Conservation (phyloP, 2,113 vertebrate genomes). For the Indicator maculatus region DNA sequence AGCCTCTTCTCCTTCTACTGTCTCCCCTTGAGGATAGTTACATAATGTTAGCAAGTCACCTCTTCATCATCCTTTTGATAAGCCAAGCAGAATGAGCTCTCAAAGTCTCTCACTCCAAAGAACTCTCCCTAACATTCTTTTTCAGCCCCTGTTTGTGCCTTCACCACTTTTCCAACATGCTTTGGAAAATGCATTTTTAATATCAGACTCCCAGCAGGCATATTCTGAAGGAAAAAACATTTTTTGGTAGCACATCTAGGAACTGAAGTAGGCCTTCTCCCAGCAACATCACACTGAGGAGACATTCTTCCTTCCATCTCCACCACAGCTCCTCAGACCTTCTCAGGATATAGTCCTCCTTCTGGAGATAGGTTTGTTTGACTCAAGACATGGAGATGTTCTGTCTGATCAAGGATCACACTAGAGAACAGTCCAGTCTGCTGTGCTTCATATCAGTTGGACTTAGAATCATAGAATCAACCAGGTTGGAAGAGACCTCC, state of each 20-base stretch:
- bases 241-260: background rate
- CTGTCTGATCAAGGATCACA: background rate
- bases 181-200: conserved; percentile 28
- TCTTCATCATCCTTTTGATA: conserved; percentile 30
- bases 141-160: background rate
- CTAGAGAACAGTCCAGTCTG: background rate
- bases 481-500: no score
- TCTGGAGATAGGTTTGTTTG: background rate
- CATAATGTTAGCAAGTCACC: background rate
- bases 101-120: background rate
- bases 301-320: background rate
- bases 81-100: background rate
- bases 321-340: background rate
- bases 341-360: background rate
- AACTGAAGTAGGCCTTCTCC: background rate
- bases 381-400: background rate
- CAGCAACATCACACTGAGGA: background rate
- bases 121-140: background rate
- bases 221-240: background rate
- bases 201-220: background rate
- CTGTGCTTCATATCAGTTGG: background rate
- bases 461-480: no score
- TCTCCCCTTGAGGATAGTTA: conserved; percentile 27
- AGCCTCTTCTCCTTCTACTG: background rate
- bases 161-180: background rate